Conservation (phyloP, 2,113 vertebrate genomes). For the Phylloscopus trochiloides region DNA sequence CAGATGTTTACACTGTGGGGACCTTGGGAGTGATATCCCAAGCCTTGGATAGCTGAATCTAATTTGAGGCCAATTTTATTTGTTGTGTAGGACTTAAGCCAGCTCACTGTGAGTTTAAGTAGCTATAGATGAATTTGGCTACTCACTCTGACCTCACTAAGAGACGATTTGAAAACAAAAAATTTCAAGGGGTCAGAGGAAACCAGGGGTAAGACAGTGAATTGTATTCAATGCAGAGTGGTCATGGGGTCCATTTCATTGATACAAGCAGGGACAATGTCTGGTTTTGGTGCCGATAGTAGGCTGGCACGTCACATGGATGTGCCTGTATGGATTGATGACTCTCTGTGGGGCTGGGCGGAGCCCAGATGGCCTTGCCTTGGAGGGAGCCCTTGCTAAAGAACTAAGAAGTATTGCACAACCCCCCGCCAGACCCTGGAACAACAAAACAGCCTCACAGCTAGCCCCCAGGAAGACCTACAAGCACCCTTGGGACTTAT, state of each 20-base stretch:
- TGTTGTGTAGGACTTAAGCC: neutral
- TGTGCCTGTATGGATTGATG: neutral
- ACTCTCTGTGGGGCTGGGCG: neutral
- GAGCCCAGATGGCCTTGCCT: too few species aligned
- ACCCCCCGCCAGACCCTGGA: too few species aligned
- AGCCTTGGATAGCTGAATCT: neutral
- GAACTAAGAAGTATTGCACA: too few species aligned
- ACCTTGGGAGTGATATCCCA: neutral
- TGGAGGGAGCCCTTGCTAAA: too few species aligned
- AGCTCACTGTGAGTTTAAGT: neutral
- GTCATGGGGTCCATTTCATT: neutral
- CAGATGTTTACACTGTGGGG: accelerated
- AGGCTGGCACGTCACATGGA: neutral
- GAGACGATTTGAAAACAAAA: neutral
- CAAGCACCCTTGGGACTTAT: too few species aligned
- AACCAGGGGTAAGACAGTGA: neutral
- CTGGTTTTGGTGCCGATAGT: neutral
- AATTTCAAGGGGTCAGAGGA: neutral
- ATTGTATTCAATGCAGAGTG: neutral
- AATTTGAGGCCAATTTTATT: neutral
- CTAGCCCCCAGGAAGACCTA: too few species aligned
- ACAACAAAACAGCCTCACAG: too few species aligned
- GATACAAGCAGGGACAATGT: neutral
- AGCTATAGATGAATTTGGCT: neutral
- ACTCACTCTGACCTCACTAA: neutral